These are phyloP conservation scores for Oophaga sylvatica DNA, from an alignment of 2,797 vertebrate species.

Conservation along the genomic window DNA sequence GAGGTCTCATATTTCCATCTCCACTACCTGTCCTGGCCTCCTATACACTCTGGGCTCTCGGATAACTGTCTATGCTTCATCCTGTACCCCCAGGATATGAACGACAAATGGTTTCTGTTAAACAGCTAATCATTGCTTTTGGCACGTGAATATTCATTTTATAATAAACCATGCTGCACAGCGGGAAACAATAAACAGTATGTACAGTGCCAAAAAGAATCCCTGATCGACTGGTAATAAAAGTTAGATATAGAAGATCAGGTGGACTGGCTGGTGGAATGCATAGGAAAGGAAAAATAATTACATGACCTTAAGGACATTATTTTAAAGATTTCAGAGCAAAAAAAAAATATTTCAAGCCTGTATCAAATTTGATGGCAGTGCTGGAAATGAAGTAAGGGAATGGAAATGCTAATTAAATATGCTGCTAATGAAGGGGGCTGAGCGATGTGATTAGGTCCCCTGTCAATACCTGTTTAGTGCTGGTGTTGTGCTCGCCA, in stretches of 20 bases:
- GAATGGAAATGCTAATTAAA: slow-evolving; percentile 43
- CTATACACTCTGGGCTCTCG: background rate
- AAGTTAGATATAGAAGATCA: background rate
- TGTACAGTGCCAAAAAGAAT: background rate
- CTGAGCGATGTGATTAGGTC: slow-evolving; percentile 16
- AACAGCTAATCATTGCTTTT: slow-evolving; percentile 31
- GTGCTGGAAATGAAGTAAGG: slow-evolving; percentile 42
- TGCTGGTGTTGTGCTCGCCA: background rate
- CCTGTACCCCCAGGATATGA: slow-evolving; percentile 9
- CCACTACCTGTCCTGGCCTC: background rate
- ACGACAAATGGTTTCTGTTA: slow-evolving; percentile 47
- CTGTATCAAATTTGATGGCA: slow-evolving; percentile 8
- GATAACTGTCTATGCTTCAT: slow-evolving; percentile 18
- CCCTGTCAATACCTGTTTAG: background rate
- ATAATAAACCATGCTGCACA: background rate
- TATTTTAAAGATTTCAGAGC: slow-evolving; percentile 6
- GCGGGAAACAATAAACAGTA: background rate
- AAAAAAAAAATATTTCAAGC: slow-evolving; percentile 2
- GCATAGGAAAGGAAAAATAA: background rate
- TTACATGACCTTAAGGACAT: background rate
- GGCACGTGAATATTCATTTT: slow-evolving; percentile 21
- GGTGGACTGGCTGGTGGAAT: background rate
- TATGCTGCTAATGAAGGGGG: slow-evolving; percentile 35
- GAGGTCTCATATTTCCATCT: background rate
- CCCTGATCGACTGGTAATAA: background rate